These are phyloP conservation scores for Apoderus coryli DNA, from an alignment of 2,888 invertebrate genomes.

Conservation along the genomic window DNA sequence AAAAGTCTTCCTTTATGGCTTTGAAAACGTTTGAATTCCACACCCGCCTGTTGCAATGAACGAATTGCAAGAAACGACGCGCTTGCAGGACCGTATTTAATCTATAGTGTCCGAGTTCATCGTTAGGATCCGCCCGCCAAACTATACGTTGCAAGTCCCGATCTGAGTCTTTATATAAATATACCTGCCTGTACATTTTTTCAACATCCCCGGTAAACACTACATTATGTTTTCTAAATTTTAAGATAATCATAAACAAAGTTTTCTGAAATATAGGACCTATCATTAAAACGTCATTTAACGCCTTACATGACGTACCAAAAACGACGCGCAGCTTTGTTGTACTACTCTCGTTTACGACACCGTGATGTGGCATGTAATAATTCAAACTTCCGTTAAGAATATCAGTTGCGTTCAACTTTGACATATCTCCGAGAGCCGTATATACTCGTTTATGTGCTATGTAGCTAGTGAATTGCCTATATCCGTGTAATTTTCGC, in stretches of 20 bases:
- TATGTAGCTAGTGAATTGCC: too few relatives aligned
- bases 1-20: conserved; percentile 14
- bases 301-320: conserved; percentile 4
- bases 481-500: too few relatives aligned
- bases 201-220: conserved; percentile 8
- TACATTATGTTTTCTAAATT: conserved; percentile 12
- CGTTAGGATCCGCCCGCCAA: conserved; percentile 5
- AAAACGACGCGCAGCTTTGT: conserved; percentile 13
- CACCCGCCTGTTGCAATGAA: neutral
- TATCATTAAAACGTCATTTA: conserved; percentile 5
- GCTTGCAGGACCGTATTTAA: conserved; percentile 12
- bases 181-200: conserved; percentile 8
- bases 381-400: too few relatives aligned
- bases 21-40: conserved; percentile 2
- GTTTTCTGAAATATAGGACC: conserved; percentile 4
- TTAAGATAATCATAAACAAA: conserved; percentile 1
- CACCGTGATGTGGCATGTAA: conserved; percentile 14
- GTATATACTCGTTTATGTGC: too few relatives aligned
- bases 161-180: neutral
- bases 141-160: conserved; percentile 5
- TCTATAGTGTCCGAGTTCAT: conserved; percentile 4
- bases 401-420: too few relatives aligned
- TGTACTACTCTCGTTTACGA: conserved; percentile 12
- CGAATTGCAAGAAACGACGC: conserved; percentile 6
- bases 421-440: too few relatives aligned